phyloP scores from a whole-genome alignment of 2,797 vertebrate genomes.

The Botia almorhae region DNA sequence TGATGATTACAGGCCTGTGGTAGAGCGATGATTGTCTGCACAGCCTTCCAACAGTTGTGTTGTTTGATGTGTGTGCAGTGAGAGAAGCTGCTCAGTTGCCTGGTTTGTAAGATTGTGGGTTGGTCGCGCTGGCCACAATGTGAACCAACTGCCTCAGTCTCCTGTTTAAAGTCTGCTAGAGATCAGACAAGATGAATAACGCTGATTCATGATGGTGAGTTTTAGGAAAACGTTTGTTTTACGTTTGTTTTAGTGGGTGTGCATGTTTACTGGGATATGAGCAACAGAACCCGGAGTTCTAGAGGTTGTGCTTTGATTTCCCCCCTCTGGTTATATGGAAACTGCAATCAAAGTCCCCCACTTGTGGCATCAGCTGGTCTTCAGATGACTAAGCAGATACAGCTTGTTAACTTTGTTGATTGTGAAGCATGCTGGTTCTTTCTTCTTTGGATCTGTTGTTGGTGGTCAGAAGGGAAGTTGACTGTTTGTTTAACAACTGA shows the following conservation, averaged over 20 bases:
- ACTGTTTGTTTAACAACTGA: no score
- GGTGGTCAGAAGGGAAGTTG: background rate
- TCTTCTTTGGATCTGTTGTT: background rate
- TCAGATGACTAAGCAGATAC: slow-evolving; percentile 22
- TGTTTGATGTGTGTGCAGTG: slow-evolving; percentile 55
- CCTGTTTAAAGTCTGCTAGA: slow-evolving; percentile 57
- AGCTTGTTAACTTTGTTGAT: background rate
- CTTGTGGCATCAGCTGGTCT: no score
- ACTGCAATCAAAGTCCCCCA: slow-evolving; percentile 15
- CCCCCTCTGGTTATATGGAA: slow-evolving; percentile 12
- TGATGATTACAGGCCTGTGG: slow-evolving; percentile 51
- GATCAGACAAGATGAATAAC: slow-evolving; percentile 65
- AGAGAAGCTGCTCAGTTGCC: no score
- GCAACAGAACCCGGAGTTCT: no score
- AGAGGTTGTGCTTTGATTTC: slow-evolving; percentile 19
- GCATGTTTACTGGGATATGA: no score
- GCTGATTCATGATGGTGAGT: slow-evolving; percentile 73
- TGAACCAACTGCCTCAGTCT: slow-evolving; percentile 71
- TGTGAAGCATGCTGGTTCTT: background rate
- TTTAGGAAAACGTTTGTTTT: slow-evolving; percentile 78
- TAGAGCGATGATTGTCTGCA: slow-evolving; percentile 26
- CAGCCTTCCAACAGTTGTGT: background rate
- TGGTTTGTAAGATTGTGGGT: no score
- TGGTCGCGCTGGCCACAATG: background rate
- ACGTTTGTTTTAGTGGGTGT: slow-evolving; percentile 74